Percentiles rank a stretch among this genome's conserved stretches.
These are phyloP conservation scores for Rhynchonycteris naso DNA, from an alignment of 2,797 vertebrate genomes.

Conservation along the genomic window DNA sequence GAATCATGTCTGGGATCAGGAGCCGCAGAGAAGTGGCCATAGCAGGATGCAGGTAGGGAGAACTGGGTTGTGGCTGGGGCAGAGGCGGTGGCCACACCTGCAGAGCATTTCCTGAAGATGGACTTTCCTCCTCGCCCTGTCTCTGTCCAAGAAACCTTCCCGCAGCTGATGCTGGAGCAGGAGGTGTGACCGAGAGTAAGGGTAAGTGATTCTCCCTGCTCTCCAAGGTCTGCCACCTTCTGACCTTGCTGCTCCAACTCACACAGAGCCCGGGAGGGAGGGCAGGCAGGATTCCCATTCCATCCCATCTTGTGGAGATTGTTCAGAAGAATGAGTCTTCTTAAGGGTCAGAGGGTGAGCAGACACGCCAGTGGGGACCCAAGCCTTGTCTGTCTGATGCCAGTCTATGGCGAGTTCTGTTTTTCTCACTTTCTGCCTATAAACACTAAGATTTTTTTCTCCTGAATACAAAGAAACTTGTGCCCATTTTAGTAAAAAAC, in stretches of 20 bases:
- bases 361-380: not conserved
- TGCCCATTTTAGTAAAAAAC: not conserved
- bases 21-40: not conserved
- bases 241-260: not conserved
- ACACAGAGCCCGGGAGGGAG: not conserved
- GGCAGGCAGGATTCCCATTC: not conserved
- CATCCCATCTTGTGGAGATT: not conserved
- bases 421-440: not conserved
- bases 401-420: not conserved
- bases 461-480: not conserved
- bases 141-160: not conserved
- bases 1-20: not conserved
- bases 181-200: not conserved
- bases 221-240: not conserved
- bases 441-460: not conserved
- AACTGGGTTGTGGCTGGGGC: not conserved
- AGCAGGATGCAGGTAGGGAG: not conserved
- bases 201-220: accelerated
- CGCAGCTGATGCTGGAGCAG: not conserved
- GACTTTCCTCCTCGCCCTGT: not conserved
- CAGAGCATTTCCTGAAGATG: not conserved
- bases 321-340: not conserved
- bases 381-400: too few relatives aligned
- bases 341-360: not conserved
- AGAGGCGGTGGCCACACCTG: not conserved